These are phyloP conservation scores for Busseola fusca DNA, from an alignment of 2,888 invertebrate genomes.

Conservation along the genomic window DNA sequence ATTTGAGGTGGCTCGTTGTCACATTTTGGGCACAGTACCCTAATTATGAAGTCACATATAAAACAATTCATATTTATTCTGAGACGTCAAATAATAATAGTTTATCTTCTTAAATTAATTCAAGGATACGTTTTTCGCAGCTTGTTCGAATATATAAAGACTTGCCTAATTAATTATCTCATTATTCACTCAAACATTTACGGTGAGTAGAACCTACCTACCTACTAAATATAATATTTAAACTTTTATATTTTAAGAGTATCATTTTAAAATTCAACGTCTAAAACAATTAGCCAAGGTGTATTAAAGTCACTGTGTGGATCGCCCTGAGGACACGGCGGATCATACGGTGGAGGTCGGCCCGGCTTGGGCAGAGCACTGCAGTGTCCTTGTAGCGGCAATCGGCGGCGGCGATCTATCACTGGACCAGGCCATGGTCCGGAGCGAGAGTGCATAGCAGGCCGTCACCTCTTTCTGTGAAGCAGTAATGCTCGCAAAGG, in stretches of 20 bases:
- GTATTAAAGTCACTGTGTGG: no score
- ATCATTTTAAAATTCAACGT: not conserved
- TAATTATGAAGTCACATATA: slow-evolving; percentile 19
- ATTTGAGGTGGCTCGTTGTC: no score
- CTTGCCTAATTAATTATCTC: not conserved
- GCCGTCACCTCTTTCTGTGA: no score
- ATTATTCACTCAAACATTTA: slow-evolving; percentile 34
- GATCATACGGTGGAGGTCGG: no score
- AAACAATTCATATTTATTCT: slow-evolving; percentile 26
- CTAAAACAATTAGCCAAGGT: not conserved
- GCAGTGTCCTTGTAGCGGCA: no score
- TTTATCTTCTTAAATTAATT: slow-evolving; percentile 12
- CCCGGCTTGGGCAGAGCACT: no score
- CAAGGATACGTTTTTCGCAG: slow-evolving; percentile 40
- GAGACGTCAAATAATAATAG: slow-evolving; percentile 11
- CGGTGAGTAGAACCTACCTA: slow-evolving; percentile 44
- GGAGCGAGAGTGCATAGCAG: no score
- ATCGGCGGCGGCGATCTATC: no score
- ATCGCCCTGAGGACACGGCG: no score
- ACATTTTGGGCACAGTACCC: not conserved
- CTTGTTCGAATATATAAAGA: slow-evolving; percentile 44
- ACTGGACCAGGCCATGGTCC: no score
- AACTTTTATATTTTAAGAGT: not conserved
- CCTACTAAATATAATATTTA: slow-evolving; percentile 13
- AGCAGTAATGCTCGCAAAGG: no score